Evolutionary conservation across 2,797 vertebrate genomes (phyloP), one percentile per base, ranked within the genome.

Genomic region (Astyanax mexicanus): DNA sequence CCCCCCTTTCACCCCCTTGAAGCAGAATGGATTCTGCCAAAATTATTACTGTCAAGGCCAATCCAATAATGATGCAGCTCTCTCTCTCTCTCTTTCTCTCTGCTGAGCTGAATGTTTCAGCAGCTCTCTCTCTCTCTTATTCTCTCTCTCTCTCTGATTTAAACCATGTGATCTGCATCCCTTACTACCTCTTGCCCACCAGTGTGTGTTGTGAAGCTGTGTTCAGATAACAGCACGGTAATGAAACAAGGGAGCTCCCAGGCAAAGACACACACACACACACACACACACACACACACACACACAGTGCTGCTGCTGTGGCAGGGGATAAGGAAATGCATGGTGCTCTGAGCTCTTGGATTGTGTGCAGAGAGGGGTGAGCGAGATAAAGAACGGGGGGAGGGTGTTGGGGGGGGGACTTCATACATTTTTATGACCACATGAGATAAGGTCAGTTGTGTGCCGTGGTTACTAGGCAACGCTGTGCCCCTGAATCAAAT

Each of bases 381-480:
- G 81, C 84, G 84, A 65, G 27, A 82, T 75, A 80, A 81, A 83
- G 79, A 78, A 80, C 85, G 81, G 79, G 76, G 69, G 82, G 80
- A 81, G 74, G 74, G 80, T 54, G 77, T 29, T n/a, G n/a, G n/a
- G 69, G 85, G 83, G 84, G 84, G 74, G 83, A 83, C 90, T 92
- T 94, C 92, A 94, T 93, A 92, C 92, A 94, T 94, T 94, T 94
- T 94, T 93, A 94, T 94, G 92, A 93, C 92, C 91, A 91, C 89
- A 90, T 57, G 52, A 93, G 92, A 94, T 94, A 94, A 94, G 93
- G 93, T 94, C 93, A 94, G 92, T 90, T 89, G 91, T 92, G 91
- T 93, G 90, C 92, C 88, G 90, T 91, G 78, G 93, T 94, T 94
- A 93, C 93, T 92, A 94, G 91, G 93, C 93, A 94, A 94, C 93